Conservation (phyloP, 2,888 invertebrate species). For the Acanthacorydalis orientalis region DNA sequence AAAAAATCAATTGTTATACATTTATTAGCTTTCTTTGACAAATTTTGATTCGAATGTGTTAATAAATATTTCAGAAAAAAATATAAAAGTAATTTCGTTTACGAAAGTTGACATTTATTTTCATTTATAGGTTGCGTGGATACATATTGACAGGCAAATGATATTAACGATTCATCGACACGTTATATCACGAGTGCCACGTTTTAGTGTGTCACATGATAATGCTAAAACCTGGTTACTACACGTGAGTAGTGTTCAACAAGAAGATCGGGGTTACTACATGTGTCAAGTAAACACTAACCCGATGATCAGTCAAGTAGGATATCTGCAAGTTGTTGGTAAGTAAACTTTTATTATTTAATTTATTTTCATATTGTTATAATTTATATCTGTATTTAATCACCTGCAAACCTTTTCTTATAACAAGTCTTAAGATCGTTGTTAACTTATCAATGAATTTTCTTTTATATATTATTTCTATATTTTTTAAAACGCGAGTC, state of each 20-base stretch:
- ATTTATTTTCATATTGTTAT: no score
- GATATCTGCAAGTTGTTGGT: slow-evolving; percentile 87
- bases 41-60: no score
- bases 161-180: slow-evolving; percentile 83
- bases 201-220: slow-evolving; percentile 80
- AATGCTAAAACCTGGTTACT: slow-evolving; percentile 85
- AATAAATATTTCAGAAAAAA: no score
- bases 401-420: no score
- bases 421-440: no score
- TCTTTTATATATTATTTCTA: no score
- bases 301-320: slow-evolving; percentile 91
- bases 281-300: slow-evolving; percentile 84
- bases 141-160: slow-evolving; percentile 88
- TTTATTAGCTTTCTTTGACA: no score
- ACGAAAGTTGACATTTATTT: neutral
- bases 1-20: no score
- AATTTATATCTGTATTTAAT: no score
- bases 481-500: no score
- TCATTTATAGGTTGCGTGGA: slow-evolving; percentile 70
- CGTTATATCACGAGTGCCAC: slow-evolving; percentile 77
- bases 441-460: no score
- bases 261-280: slow-evolving; percentile 80
- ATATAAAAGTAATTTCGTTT: no score
- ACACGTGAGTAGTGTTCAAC: slow-evolving; percentile 81
- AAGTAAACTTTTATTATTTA: slow-evolving; percentile 23